phyloP scores from a whole-genome alignment of 2,797 vertebrate species.

The Crypturellus tataupa region DNA sequence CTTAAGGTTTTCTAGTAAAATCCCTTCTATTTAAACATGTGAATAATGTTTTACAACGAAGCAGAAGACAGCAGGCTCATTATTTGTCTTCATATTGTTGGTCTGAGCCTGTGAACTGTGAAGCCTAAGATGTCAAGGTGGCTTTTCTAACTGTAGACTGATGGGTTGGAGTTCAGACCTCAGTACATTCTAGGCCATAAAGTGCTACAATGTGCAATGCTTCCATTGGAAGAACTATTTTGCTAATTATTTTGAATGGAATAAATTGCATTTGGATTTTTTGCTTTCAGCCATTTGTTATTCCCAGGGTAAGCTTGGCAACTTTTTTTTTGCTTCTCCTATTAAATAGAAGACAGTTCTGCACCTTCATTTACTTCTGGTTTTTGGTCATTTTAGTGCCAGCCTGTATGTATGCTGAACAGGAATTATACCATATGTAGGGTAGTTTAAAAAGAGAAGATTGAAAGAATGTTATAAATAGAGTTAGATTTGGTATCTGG shows the following conservation, averaged over 20 bases:
- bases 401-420: neutral
- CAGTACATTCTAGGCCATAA: neutral
- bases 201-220: neutral
- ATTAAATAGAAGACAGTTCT: neutral
- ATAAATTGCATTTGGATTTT: neutral
- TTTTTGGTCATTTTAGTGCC: neutral
- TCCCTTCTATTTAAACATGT: neutral
- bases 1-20: neutral
- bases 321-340: neutral
- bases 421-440: neutral
- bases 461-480: neutral
- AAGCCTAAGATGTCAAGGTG: neutral
- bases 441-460: neutral
- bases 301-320: neutral
- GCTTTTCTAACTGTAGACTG: neutral
- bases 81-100: neutral
- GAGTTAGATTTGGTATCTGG: neutral
- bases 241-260: neutral
- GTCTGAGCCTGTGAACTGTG: neutral
- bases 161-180: neutral
- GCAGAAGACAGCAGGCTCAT: neutral
- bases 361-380: neutral
- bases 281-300: neutral
- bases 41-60: neutral
- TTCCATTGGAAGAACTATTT: neutral